Percentiles rank a stretch among this genome's conserved stretches.
Conservation (phyloP, 2,888 invertebrate genomes). For the Aphodius granarius region DNA sequence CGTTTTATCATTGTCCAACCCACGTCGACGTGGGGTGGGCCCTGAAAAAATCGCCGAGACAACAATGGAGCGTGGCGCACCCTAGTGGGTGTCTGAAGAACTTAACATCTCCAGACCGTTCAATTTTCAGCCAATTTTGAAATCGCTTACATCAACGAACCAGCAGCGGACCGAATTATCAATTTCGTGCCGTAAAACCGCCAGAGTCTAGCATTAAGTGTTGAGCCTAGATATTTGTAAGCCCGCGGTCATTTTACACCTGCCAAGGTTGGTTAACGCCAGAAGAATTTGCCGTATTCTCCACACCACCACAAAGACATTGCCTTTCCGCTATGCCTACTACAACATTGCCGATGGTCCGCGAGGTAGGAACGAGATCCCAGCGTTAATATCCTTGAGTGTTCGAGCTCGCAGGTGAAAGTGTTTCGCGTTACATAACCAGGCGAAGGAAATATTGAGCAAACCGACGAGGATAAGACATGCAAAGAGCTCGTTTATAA, state of each 20-base stretch:
- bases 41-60: not conserved
- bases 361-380: slow-evolving; percentile 5
- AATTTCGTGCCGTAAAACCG: not conserved
- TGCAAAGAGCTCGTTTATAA: not conserved
- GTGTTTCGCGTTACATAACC: slow-evolving; percentile 8
- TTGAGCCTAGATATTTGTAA: too few relatives aligned
- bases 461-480: not conserved
- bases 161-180: not conserved
- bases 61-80: not conserved
- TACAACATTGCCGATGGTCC: not conserved
- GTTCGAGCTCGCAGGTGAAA: slow-evolving; percentile 10
- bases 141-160: not conserved
- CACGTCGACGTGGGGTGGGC: not conserved
- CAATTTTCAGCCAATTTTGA: not conserved
- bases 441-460: slow-evolving; percentile 5
- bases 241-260: not conserved
- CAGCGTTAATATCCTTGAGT: slow-evolving; percentile 5
- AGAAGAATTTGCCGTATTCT: not conserved
- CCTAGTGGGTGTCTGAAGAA: not conserved
- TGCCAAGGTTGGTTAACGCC: not conserved
- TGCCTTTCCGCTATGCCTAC: not conserved
- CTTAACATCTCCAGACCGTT: not conserved
- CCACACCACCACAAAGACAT: not conserved
- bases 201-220: not conserved
- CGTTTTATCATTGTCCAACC: not conserved